phyloP scores from a whole-genome alignment of 2,797 vertebrate genomes.

The Strix occidentalis region DNA sequence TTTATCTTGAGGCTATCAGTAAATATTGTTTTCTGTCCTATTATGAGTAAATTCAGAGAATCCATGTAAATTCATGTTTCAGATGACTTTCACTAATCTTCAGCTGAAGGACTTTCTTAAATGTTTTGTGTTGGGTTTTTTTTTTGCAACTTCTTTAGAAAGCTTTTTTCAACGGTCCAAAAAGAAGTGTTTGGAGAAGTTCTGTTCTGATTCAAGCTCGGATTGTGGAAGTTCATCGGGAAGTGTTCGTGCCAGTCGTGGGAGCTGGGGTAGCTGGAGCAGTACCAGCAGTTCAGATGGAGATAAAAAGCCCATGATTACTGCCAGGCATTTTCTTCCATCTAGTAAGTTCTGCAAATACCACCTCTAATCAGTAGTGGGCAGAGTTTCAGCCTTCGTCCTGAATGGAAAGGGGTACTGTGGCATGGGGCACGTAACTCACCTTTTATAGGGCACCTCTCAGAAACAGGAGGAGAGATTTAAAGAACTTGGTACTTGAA shows the following conservation, averaged over 20 bases:
- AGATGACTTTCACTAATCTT: not conserved
- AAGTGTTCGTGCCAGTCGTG: conserved; percentile 92
- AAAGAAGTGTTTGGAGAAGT: conserved; percentile 84
- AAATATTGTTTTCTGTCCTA: not conserved
- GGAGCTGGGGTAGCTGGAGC: conserved; percentile 98
- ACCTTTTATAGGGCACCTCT: not conserved
- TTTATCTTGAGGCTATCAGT: not conserved
- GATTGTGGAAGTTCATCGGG: conserved; percentile 93
- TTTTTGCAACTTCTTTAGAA: conserved; percentile 45
- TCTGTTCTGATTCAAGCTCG: conserved; percentile 91
- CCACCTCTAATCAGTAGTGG: not conserved
- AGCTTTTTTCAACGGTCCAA: conserved; percentile 66
- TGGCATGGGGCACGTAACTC: not conserved
- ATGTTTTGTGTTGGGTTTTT: not conserved
- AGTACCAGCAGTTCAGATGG: conserved; percentile 94
- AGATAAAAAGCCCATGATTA: conserved; percentile 82
- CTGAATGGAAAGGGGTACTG: not conserved
- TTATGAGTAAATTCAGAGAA: not conserved
- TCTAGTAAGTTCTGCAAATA: conserved; percentile 69
- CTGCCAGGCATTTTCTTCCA: conserved; percentile 76
- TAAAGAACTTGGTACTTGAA: not conserved
- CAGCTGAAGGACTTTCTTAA: not conserved
- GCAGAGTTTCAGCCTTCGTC: not conserved
- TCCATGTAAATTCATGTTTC: not conserved
- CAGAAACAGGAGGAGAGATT: not conserved